Percentiles rank a stretch among this genome's conserved stretches.
These are phyloP conservation scores for Zaprionus ghesquierei DNA, from an alignment of 1,140 invertebrate species.

Conservation along the genomic window DNA sequence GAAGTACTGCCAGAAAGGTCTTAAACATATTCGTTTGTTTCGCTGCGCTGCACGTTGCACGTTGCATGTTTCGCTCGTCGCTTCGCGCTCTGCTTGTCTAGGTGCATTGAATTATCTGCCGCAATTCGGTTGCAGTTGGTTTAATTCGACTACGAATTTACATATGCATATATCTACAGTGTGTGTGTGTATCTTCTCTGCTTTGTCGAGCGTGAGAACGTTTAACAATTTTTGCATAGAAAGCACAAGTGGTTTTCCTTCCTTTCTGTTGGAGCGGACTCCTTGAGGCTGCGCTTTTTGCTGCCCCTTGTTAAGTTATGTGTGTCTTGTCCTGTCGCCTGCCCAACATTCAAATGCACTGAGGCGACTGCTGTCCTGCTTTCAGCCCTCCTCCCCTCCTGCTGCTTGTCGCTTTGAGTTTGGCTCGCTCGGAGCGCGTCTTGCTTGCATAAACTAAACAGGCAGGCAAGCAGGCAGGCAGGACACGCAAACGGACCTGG, in stretches of 20 bases:
- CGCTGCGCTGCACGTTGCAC: background rate
- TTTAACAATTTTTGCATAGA: conserved; percentile 29
- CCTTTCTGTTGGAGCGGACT: background rate
- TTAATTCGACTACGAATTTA: conserved; percentile 49
- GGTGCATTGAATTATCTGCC: conserved; percentile 65
- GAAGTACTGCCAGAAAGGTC: background rate
- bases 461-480: conserved; percentile 12
- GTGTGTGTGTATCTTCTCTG: conserved; percentile 12
- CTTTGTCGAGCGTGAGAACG: conserved; percentile 6
- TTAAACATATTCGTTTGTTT: conserved; percentile 10
- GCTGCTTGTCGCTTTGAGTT: conserved; percentile 25
- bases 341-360: conserved; percentile 58
- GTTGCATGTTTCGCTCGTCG: background rate
- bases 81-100: background rate
- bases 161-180: background rate
- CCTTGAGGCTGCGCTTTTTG: conserved; percentile 59
- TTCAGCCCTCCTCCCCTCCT: background rate
- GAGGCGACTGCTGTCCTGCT: conserved; percentile 43
- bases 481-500: conserved; percentile 43
- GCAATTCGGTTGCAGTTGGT: conserved; percentile 52
- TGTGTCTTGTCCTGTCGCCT: conserved; percentile 37
- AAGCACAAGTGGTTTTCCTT: conserved; percentile 9
- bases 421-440: conserved; percentile 52
- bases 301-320: conserved; percentile 64
- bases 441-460: conserved; percentile 61